Conservation (phyloP, 1,140 invertebrate genomes). For the Platyura marginata region DNA sequence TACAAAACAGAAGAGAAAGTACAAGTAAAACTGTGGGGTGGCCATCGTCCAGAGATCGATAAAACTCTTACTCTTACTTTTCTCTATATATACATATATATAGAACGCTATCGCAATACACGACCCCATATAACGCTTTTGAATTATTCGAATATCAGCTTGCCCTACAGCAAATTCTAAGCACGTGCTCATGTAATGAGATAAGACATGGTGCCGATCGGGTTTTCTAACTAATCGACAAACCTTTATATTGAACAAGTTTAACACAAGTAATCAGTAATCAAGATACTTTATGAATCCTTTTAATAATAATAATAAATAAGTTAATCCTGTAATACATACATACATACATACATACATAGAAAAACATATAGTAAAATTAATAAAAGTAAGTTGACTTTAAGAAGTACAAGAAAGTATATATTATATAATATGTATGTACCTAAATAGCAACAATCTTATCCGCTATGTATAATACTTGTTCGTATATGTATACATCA, state of each 20-base stretch:
- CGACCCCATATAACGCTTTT: neutral
- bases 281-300: neutral
- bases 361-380: too few species aligned
- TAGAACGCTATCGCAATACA: neutral
- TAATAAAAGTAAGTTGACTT: too few species aligned
- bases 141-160: neutral
- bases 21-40: neutral
- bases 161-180: neutral
- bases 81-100: neutral
- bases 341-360: too few species aligned
- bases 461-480: too few species aligned
- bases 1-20: neutral
- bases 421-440: too few species aligned
- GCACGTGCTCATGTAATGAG: neutral
- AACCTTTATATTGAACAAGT: neutral
- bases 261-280: neutral
- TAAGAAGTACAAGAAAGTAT: too few species aligned
- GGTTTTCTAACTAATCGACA: neutral
- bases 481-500: too few species aligned
- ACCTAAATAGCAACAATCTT: too few species aligned
- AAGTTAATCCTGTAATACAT: too few species aligned
- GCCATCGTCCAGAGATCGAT: neutral
- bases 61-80: neutral
- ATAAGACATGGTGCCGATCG: neutral
- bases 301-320: too few species aligned